Base-by-base conservation (phyloP, 1,140 invertebrate genomes). In the Anagrus nilaparvatae region DNA sequence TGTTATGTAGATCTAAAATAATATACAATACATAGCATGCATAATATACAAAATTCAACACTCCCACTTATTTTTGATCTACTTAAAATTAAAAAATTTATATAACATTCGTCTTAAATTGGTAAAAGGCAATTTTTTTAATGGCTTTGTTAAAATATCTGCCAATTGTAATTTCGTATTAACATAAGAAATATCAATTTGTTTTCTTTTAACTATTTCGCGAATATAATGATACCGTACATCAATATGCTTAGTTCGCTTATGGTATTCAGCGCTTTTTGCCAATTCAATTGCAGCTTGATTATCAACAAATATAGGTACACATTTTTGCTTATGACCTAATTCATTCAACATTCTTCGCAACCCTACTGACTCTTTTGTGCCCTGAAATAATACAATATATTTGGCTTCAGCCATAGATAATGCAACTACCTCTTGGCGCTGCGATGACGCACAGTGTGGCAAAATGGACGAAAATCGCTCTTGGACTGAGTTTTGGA, bases 281-380 rank as follows among this genome's bases (percentile, higher is more conserved):
- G 51, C 46, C 42, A 69, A 32, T 27, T 55, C 51, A 18, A 70
- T 61, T 2, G 61, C 60, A 44, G 56, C 50, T 35, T 56, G 50
- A 47, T 58, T 59, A 35, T 60, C 53, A 5, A 49, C 32, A 34
- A 25, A 56, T 35, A 41, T 49, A 24, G 25, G 13, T 3, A 27
- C 12, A 33, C 16, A 30, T 21, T 20, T n/a, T n/a, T n/a, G n/a
- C n/a, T n/a, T n/a, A n/a, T n/a, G n/a, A n/a, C n/a, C n/a, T 30
- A 46, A 21, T 7, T 45, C 39, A 16, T 13, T 13, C 6, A 50
- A 12, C 12, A 50, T 16, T 27, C 23, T 27, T 1, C 31, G 30
- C 9, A 50, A n/a, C 49, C 46, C 43, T 1, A 45, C n/a, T 10
- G 38, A 24, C 8, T 50, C 40, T 43, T 32, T 47, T 12, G 16